Evolutionary conservation across 2,113 vertebrate species (phyloP), one percentile per base, ranked within the genome.

Genomic region (Thamnaconus septentrionalis): DNA sequence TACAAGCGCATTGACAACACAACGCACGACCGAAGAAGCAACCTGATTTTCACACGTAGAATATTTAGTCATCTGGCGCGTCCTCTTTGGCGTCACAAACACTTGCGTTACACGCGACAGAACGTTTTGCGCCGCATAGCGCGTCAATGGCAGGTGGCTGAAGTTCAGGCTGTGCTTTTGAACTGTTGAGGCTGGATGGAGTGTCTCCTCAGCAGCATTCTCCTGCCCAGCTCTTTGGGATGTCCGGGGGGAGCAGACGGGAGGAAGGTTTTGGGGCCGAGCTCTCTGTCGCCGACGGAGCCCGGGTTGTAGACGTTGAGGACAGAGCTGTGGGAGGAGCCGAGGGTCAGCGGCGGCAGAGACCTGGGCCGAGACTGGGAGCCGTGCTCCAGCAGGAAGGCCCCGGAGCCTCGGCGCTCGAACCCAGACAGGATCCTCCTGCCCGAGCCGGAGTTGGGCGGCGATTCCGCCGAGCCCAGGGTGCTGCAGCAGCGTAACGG

Each of bases 131-230:
- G n/a, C 7, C 8, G 39, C 18, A 41, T 40, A 18, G n/a, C 12
- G 6, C 50, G 5, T 52, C n/a, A 52, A 31, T 4, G 5, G 50
- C 50, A 5, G 4, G 3, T 6, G 4, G 31, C 2, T 11, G 41
- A 12, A 31, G 8, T 56, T 78, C 67, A 87, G 7, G 50, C 81
- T 0, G 81, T 78, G 53, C 42, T 93, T 93, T 71, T 88, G 61
- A 95, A 93, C 86, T 95, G 93, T 64, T 98, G 92, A 0, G 93
- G 93, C 89, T 94, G 95, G 75, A 94, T 91, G 3, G 95, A 98
- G 65, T 98, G 95, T 77, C 94, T 93, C 77, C 95, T 90, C 67
- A 93, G 72, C 6, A 96, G 85, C 85, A 88, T 92, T 79, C 93
- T 94, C 0, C 82, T 92, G 47, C 64, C 92, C 52, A 82, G 75